Percentiles rank a stretch among this genome's conserved stretches.
These are phyloP conservation scores for Epinotia ramella DNA, from an alignment of 2,888 invertebrate genomes.

Conservation along the genomic window DNA sequence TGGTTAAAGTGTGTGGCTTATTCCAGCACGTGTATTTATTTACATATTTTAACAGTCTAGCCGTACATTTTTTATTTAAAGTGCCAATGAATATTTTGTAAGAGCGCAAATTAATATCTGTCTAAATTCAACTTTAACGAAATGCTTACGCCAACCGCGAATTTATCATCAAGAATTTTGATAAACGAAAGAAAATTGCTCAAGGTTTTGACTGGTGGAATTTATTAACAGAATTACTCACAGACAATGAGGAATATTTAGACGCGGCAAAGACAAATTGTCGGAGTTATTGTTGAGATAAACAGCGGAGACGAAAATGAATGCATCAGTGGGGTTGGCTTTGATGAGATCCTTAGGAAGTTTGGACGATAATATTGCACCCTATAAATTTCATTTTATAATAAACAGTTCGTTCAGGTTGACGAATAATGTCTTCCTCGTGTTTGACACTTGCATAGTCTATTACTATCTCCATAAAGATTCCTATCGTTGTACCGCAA, in stretches of 20 bases:
- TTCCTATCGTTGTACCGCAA: no score
- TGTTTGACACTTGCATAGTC: background rate
- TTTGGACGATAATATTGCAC: conserved; percentile 41
- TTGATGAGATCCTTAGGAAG: conserved; percentile 44
- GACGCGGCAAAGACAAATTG: conserved; percentile 78
- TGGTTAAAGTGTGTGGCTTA: conserved; percentile 9
- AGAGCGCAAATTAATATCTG: conserved; percentile 43
- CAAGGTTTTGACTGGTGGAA: conserved; percentile 74
- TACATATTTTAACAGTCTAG: conserved; percentile 36
- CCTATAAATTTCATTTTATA: conserved; percentile 35
- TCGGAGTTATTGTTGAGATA: conserved; percentile 72
- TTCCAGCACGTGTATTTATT: conserved; percentile 31
- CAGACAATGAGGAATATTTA: conserved; percentile 80
- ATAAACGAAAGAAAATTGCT: conserved; percentile 55
- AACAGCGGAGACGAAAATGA: conserved; percentile 68
- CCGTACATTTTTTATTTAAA: conserved; percentile 38
- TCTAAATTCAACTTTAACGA: conserved; percentile 44
- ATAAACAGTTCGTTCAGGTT: conserved; percentile 25
- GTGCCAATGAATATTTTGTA: conserved; percentile 45
- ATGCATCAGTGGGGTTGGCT: conserved; percentile 47
- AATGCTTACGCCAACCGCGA: conserved; percentile 45
- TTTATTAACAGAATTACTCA: conserved; percentile 82
- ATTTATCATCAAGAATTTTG: conserved; percentile 46
- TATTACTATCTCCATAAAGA: background rate
- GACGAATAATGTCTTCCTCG: background rate